These are phyloP conservation scores for Tigriopus californicus DNA, from an alignment of 2,888 invertebrate genomes.

Conservation along the genomic window DNA sequence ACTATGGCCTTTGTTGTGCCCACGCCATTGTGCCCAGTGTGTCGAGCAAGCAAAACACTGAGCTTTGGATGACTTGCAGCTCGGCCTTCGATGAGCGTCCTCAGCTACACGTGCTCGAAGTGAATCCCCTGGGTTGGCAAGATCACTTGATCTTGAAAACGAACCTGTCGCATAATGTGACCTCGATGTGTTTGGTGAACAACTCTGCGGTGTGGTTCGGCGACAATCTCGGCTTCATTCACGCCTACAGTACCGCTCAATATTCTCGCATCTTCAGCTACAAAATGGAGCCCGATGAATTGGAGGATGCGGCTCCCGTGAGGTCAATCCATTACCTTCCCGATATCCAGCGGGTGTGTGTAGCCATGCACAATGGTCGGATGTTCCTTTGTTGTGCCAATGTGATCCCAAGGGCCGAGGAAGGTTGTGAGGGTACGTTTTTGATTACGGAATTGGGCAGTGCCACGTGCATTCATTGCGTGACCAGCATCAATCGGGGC, in stretches of 20 bases:
- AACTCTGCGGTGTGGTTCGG: constrained; percentile 59
- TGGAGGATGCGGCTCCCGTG: constrained; percentile 35
- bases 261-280: constrained; percentile 41
- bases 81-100: neutral
- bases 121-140: constrained; percentile 4
- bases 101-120: neutral
- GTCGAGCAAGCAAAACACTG: constrained; percentile 16
- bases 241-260: constrained; percentile 43
- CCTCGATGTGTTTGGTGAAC: constrained; percentile 52
- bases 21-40: constrained; percentile 34
- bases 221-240: constrained; percentile 63
- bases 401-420: constrained; percentile 37
- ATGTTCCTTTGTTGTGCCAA: constrained; percentile 24
- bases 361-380: constrained; percentile 52
- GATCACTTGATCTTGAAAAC: neutral
- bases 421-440: constrained; percentile 50
- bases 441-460: constrained; percentile 56
- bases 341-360: constrained; percentile 50
- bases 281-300: constrained; percentile 45
- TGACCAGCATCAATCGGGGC: neutral
- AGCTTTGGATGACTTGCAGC: neutral
- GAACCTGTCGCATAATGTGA: constrained; percentile 20
- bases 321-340: constrained; percentile 47
- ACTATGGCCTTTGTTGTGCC: constrained; percentile 44
- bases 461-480: constrained; percentile 22